These are phyloP conservation scores for Zelostemma sp. DNA, from an alignment of 1,140 invertebrate species.

Conservation along the genomic window DNA sequence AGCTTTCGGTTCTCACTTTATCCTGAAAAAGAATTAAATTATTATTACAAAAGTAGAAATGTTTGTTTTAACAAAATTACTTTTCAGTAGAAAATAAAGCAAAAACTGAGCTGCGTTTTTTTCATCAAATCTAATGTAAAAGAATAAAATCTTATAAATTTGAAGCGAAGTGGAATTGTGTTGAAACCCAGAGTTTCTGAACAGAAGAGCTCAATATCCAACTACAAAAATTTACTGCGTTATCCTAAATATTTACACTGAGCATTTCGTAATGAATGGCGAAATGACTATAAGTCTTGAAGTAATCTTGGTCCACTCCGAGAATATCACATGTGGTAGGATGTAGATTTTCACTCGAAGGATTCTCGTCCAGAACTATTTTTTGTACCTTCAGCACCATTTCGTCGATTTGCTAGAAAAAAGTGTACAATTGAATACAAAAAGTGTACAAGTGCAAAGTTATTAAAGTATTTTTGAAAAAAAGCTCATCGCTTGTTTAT, in stretches of 20 bases:
- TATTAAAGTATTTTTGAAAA: slow-evolving; percentile 5
- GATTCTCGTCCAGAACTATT: slow-evolving; percentile 68
- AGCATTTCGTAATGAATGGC: slow-evolving; percentile 98
- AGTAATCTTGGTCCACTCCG: slow-evolving; percentile 84
- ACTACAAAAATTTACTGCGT: too few species aligned
- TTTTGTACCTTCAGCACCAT: slow-evolving; percentile 66
- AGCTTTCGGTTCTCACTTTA: slow-evolving; percentile 91
- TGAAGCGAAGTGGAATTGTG: too few species aligned
- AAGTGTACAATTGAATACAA: too few species aligned
- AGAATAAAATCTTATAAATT: too few species aligned
- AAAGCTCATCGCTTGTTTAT: too few species aligned
- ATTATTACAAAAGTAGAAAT: too few species aligned
- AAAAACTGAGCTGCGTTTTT: too few species aligned
- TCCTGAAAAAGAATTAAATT: slow-evolving; percentile 84
- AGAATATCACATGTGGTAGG: slow-evolving; percentile 64
- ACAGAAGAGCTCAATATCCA: too few species aligned
- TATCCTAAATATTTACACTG: slow-evolving; percentile 74
- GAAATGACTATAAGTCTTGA: slow-evolving; percentile 97
- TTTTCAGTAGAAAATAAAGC: too few species aligned
- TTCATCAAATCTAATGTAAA: too few species aligned
- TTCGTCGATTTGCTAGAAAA: slow-evolving; percentile 63
- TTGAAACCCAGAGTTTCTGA: too few species aligned
- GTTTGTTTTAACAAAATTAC: too few species aligned
- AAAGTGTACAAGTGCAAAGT: background rate
- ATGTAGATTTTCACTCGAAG: slow-evolving; percentile 64